Base-by-base conservation (phyloP, 2,888 invertebrate species). In the Brassicogethes aeneus region DNA sequence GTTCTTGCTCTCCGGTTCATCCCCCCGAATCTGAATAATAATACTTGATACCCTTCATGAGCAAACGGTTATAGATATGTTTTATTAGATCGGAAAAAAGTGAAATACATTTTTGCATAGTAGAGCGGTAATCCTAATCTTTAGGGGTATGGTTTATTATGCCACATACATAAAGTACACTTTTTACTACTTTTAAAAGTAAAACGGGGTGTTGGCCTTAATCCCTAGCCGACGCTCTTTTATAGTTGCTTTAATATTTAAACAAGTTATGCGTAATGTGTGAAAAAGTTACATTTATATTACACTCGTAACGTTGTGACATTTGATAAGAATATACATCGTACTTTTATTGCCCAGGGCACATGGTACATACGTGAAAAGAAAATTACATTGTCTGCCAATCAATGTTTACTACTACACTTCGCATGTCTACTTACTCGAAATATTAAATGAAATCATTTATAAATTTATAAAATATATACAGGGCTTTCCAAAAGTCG, bases 21-120 rank as follows among this genome's bases (percentile, higher is more conserved):
- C 32, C 10, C 32, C 32, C 32, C 12, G 10, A 7, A 43, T 40
- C 39, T 47, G 48, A 44, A 47, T 47, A 46, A 48, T 46, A 45
- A 48, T 40, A n/a, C n/a, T n/a, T n/a, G n/a, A n/a, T n/a, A 45
- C 42, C 43, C 40, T 47, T 51, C 49, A 50, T 46, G 46, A 41
- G 46, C 43, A 47, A 47, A 50, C 52, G 52, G 52, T 47, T 51
- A 52, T 52, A 49, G 50, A 52, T 52, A 52, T 51, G 47, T 47
- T 52, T 50, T 52, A 50, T 50, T 52, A 48, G 47, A 48, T 52
- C 46, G 38, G 34, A 14, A 30, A 40, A 32, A 44, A 44, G 43
- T 39, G 39, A n/a, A n/a, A n/a, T n/a, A n/a, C 41, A 52, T 49
- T 52, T 52, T 52, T 52, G 52, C 52, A 50, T 52, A 52, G 41